Evolutionary conservation across 2,797 vertebrate species (phyloP), one percentile per base, ranked within the genome.

Genomic region (Clarias platycephalus): DNA sequence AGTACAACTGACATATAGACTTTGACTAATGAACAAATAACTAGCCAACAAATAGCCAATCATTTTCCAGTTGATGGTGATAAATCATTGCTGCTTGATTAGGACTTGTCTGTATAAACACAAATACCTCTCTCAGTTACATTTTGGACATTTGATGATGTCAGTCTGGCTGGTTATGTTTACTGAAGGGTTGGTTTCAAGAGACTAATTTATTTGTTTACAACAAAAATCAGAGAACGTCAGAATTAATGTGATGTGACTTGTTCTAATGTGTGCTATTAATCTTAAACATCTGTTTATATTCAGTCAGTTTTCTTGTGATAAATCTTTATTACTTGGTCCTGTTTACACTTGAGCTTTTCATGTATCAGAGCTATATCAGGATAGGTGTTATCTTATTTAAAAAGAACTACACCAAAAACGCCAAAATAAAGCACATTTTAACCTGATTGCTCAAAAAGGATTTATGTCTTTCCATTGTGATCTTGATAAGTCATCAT

Each of bases 111-210:
- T 87, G 86, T 84, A 79, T 76, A 89, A 89, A 88, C 91, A 91
- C 90, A 91, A 90, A 94, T 94, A 94, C 92, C 93, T 94, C 93
- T 91, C 83, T 87, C 80, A 84, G 68, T 85, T 72, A 88, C 68
- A 63, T 85, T 88, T 49, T 49, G 44, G 53, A 87, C 70, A 84
- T 89, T 88, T 89, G 86, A 89, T 91, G 88, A 87, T 89, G 83
- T 90, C 90, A 88, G 66, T 74, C 55, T 80, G 90, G 90, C 90
- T 87, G 90, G 85, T 91, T 91, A 86, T 76, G 87, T 79, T 89
- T 90, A 90, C 89, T 92, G 90, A 94, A 94, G 92, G 92, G 93
- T 40, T 40, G 62, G 57, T 78, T 78, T 62, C 34, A 40, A 26
- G 34, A 16, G 90, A 67, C 1, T 91, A 89, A 76, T 84, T 87